A percentile compares a stretch with the other conserved stretches of the same genome.
Conservation (phyloP, 2,888 invertebrate species). For the Pinctada fucata region DNA sequence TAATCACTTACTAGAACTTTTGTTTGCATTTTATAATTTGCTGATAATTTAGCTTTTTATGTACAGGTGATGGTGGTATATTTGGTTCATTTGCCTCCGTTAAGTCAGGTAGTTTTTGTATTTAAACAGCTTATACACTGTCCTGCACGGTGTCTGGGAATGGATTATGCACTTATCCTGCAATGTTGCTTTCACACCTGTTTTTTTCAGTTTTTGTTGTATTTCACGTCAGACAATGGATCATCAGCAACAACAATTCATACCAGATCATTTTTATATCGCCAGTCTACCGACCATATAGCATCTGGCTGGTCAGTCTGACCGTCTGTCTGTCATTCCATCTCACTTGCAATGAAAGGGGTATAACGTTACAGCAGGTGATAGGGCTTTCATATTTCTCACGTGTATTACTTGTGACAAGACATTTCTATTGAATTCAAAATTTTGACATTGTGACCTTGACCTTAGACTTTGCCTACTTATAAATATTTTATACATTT, state of each 20-base stretch:
- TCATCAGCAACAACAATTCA: too few relatives aligned
- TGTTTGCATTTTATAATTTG: too few relatives aligned
- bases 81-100: conserved; percentile 26
- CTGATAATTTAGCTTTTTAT: conserved; percentile 1
- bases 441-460: not conserved
- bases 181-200: not conserved
- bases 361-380: not conserved
- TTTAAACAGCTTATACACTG: not conserved
- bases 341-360: too few relatives aligned
- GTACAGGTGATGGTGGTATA: conserved; percentile 27
- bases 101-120: conserved; percentile 26
- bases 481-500: not conserved
- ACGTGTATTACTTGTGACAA: not conserved
- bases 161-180: not conserved
- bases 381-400: not conserved
- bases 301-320: too few relatives aligned
- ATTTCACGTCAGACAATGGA: too few relatives aligned
- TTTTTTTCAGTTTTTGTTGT: too few relatives aligned
- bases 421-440: not conserved
- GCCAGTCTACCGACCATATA: too few relatives aligned
- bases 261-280: too few relatives aligned
- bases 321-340: too few relatives aligned
- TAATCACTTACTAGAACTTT: too few relatives aligned
- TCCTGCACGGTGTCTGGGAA: not conserved
- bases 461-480: not conserved